These are phyloP conservation scores for Bubo bubo DNA, from an alignment of 2,113 vertebrate species.

Conservation along the genomic window DNA sequence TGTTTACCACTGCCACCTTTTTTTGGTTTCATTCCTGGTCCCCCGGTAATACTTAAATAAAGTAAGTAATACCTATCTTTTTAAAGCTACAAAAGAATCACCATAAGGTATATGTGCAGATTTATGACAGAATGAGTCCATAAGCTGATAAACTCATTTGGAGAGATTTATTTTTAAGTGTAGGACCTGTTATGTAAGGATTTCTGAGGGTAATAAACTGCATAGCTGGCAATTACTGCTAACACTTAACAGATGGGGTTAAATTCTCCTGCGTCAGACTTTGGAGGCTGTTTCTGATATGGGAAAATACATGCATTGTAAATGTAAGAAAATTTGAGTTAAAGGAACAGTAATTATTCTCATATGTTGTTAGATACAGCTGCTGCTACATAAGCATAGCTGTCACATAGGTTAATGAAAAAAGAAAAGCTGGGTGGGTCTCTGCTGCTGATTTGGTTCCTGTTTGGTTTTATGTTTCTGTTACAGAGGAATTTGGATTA, in stretches of 20 bases:
- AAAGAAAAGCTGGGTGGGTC: background rate
- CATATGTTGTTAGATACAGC: background rate
- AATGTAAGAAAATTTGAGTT: background rate
- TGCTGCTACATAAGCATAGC: background rate
- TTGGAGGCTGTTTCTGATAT: background rate
- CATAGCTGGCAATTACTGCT: background rate
- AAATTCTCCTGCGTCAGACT: background rate
- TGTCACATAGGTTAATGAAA: background rate
- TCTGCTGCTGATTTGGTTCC: background rate
- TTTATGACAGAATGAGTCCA: background rate
- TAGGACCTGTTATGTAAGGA: background rate
- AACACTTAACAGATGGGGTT: constrained; percentile 20
- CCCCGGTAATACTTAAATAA: background rate
- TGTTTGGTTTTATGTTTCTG: background rate
- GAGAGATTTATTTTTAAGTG: background rate
- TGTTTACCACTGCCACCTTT: background rate
- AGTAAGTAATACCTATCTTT: background rate
- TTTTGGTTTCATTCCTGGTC: background rate
- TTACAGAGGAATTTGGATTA: background rate
- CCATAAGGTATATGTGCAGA: background rate
- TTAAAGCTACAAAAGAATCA: background rate
- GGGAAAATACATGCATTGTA: background rate
- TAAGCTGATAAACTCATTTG: constrained; percentile 32
- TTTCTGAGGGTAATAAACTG: background rate
- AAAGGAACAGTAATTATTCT: constrained; percentile 17